Base-by-base conservation (phyloP, 2,888 invertebrate species). In the Heteromyza rotundicornis region DNA sequence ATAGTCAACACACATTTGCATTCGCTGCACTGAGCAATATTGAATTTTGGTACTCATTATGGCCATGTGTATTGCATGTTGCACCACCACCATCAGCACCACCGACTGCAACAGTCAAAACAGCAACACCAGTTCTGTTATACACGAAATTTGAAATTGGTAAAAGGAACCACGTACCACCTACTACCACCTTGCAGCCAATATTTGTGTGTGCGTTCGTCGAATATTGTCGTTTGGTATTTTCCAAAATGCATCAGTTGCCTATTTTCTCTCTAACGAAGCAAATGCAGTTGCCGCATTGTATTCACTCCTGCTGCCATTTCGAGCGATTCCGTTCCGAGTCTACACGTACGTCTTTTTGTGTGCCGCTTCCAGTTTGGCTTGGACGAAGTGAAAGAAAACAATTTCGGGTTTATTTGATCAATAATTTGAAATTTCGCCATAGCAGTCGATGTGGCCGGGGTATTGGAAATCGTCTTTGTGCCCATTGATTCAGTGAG, bases 351-450 rank as follows among this genome's bases (percentile, higher is more conserved):
- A n/a, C 16, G 23, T 52, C 16, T 24, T 50, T 50, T 20, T 16
- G 12, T 14, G 2, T 16, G 2, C n/a, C 16, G 24, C n/a, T 14
- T 24, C 19, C n/a, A 2, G 14, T 23, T 27, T 27, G 16, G 1
- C 16, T 24, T 1, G 24, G 49, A 14, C 54, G 54, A 16, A 53
- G 57, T 60, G 12, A 58, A 61, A 64, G 44, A 53, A 50, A 58
- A 59, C 58, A 59, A 44, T 24, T 60, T 52, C 19, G 57, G 68
- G 63, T 57, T 70, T 78, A 77, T 77, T 77, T 77, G 77, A 77
- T 77, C 77, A 70, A 77, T 77, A 77, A 74, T 65, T 68, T 65
- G 57, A 60, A 70, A 59, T 54, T 57, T 67, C 59, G 62, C 52
- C 24, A 27, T 52, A 16, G 24, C 60, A 51, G 47, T 57, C 56